Base-by-base conservation (phyloP, 2,888 invertebrate genomes). In the Apodemia hepburni region DNA sequence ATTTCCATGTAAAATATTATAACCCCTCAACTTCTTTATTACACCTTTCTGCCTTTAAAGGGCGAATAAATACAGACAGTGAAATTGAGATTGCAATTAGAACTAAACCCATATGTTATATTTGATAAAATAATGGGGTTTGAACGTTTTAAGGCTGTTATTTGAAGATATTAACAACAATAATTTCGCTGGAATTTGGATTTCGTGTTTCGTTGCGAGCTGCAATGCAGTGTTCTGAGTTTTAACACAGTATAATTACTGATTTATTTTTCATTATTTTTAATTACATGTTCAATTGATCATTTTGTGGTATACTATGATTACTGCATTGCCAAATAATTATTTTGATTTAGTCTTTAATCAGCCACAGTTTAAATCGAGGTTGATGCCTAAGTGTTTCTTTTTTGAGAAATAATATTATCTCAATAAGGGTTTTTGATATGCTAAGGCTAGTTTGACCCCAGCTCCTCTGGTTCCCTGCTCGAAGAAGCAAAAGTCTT, bases 71-170 rank as follows among this genome's bases (percentile, higher is more conserved):
- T n/a, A 45, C 47, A 47, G 47, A 47, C 47, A 17, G n/a, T 8
- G 47, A 47, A 47, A 47, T 47, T 47, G 47, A 47, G 47, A 47
- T 47, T 47, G 47, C 17, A 47, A 47, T 47, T 47, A 47, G 47
- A 47, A 47, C 57, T 11, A 57, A 57, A 22, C 57, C 57, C 57
- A 57, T 57, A 29, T 29, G n/a, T n/a, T 57, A 57, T 29, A 57
- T 57, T 57, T n/a, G 57, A 57, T 27, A 57, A 29, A 57, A 57
- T 57, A 57, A 57, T 57, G 2, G 27, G 57, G 29, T 57, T n/a
- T 15, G 57, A n/a, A 27, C 57, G 57, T 9, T 22, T 54, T 54
- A 15, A 27, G 27, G 5, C 29, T 57, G 57, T 54, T 54, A 54
- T 54, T 54, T 54, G 54, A 54, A 54, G 54, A 12, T 27, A 54